Evolutionary conservation across 2,888 invertebrate genomes (phyloP), one percentile per base, ranked within the genome.

Genomic region (Macrostomum cliftonense): DNA sequence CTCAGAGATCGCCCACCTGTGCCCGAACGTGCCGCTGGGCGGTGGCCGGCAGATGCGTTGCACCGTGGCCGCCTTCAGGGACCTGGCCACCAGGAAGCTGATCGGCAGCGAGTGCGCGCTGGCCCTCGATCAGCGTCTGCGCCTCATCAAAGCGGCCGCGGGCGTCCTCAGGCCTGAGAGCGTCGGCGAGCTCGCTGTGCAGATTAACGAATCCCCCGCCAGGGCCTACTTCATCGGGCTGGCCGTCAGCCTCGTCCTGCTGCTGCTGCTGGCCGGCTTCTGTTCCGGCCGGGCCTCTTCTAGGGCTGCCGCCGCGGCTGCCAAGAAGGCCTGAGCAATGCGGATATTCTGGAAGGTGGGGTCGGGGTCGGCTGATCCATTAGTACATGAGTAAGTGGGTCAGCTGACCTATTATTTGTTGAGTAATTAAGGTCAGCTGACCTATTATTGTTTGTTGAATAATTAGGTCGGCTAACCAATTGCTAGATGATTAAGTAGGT

Each of bases 81-180:
- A 80, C 60, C 75, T 76, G 57, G 50, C 48, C 39, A 46, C 16
- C 12, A 77, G 77, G 42, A 78, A 79, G 61, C 76, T 79, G 54
- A 70, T 91, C 59, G 79, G 82, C 59, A 68, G 75, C 40, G 80
- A 82, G 58, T 91, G 91, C 66, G 77, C 79, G 59, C 78, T 78
- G 59, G 81, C 84, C 75, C 74, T 93, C 45, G 76, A 78, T 47
- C 79, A 79, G 57, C 77, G 91, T 60, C 77, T 86, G 60, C 82
- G 86, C 73, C 84, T 93, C 83, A 91, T 87, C 70, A 80, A 77
- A 70, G 81, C 81, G 73, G 86, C 87, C 17, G 82, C 80, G 12
- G 65, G 70, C 61, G 74, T 79, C 56, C 76, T 77, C 52, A 77
- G 80, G 43, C 78, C 84, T 37, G 81, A 82, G 65, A 79, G 80